Evolutionary conservation across 2,113 vertebrate species (phyloP).

Genomic region (Planiliza haematocheilus): DNA sequence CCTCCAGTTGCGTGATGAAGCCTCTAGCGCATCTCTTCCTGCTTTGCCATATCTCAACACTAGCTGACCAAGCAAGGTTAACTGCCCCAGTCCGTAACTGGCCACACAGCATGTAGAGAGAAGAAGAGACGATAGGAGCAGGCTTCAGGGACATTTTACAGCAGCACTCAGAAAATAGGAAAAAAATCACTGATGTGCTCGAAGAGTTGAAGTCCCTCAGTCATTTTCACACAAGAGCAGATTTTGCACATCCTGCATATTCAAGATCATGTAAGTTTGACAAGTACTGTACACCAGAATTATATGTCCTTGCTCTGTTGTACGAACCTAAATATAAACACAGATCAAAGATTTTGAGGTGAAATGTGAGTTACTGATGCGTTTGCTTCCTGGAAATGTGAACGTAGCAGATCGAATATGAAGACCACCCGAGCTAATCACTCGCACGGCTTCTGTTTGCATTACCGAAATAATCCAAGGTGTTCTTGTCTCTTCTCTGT

Average conservation of each 20-base stretch:
- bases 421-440: neutral
- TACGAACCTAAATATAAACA: neutral
- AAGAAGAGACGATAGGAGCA: constrained; percentile 18
- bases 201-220: constrained; percentile 29
- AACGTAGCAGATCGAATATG: neutral
- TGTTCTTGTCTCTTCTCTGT: constrained; percentile 60
- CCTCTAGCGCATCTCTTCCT: constrained; percentile 22
- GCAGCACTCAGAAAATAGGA: neutral
- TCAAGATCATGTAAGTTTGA: neutral
- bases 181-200: constrained; percentile 7
- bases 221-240: constrained; percentile 4
- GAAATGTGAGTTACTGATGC: neutral
- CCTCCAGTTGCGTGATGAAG: constrained; percentile 33
- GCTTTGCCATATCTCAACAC: constrained; percentile 29
- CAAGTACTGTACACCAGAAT: neutral
- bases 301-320: neutral
- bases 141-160: constrained; percentile 26
- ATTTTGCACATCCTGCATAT: constrained; percentile 10
- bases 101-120: constrained; percentile 25
- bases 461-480: constrained; percentile 50
- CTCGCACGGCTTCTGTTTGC: constrained; percentile 22
- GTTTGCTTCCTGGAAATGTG: neutral
- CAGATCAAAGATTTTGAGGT: too few relatives aligned
- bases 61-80: constrained; percentile 52
- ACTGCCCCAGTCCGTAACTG: constrained; percentile 41